Conservation (phyloP, 1,140 invertebrate species). For the Phenacoccus solenopsis region DNA sequence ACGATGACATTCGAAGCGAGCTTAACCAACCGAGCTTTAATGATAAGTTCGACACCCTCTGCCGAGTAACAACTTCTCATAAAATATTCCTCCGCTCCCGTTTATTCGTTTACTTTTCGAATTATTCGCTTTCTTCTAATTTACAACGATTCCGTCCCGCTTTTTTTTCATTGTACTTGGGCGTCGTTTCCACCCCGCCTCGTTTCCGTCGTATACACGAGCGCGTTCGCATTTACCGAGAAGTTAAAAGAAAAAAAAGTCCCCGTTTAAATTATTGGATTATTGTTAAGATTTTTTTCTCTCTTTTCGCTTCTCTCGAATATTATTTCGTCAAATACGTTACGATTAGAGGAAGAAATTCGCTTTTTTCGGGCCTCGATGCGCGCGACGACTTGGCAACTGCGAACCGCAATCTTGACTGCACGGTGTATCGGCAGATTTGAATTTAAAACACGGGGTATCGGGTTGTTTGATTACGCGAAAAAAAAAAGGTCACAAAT, state of each 20-base stretch:
- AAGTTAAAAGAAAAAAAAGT: slow-evolving; percentile 9
- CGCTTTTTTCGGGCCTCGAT: not conserved
- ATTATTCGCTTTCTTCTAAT: slow-evolving; percentile 18
- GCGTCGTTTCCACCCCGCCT: not conserved
- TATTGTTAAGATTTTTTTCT: slow-evolving; percentile 15
- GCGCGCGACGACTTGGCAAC: not conserved
- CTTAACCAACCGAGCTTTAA: slow-evolving; percentile 12
- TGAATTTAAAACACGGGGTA: not conserved
- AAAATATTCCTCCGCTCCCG: slow-evolving; percentile 9
- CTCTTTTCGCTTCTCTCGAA: not conserved
- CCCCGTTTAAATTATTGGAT: slow-evolving; percentile 8
- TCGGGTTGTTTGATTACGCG: not conserved
- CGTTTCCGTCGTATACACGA: not conserved
- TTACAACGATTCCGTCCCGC: slow-evolving; percentile 2
- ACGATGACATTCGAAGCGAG: not conserved
- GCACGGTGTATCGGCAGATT: not conserved
- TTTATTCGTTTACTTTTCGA: slow-evolving; percentile 16
- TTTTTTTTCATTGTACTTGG: not conserved
- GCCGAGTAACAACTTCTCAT: not conserved
- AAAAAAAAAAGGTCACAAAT: not conserved
- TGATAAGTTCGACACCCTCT: slow-evolving; percentile 12
- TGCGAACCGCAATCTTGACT: not conserved
- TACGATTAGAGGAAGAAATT: not conserved
- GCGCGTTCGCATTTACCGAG: not conserved
- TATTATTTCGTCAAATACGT: not conserved